A percentile compares a stretch with the other conserved stretches of the same genome.
Conservation (phyloP, 2,113 vertebrate species). For the Mesembrinibis cayennensis region DNA sequence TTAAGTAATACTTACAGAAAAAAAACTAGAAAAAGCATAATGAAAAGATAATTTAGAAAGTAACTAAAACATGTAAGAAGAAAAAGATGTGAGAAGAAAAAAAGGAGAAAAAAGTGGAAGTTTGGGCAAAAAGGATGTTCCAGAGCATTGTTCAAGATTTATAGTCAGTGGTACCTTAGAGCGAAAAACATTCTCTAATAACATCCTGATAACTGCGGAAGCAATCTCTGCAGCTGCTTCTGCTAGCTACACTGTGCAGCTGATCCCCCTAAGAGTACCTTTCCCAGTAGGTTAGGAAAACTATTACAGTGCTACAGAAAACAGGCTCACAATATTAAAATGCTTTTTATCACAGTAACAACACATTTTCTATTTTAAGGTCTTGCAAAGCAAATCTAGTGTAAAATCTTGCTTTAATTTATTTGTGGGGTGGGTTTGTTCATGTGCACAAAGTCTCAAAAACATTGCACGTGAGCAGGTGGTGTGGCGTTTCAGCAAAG, state of each 20-base stretch:
- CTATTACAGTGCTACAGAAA: not conserved
- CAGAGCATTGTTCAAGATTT: not conserved
- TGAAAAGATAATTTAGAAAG: not conserved
- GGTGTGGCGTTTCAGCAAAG: not conserved
- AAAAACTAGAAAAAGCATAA: not conserved
- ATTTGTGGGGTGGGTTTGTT: not conserved
- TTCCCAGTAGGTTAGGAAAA: not conserved
- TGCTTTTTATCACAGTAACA: not conserved
- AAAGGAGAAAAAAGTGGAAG: not conserved
- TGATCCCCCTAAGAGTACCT: not conserved
- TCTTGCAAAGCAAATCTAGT: not conserved
- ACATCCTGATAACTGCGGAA: not conserved
- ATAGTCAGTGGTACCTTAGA: not conserved
- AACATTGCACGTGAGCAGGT: not conserved
- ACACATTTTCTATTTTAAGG: not conserved
- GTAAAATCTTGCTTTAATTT: not conserved
- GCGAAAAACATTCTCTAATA: not conserved
- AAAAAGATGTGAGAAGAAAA: not conserved
- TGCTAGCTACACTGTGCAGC: not conserved
- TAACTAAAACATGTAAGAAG: not conserved
- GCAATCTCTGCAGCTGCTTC: not conserved
- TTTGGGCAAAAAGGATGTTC: not conserved
- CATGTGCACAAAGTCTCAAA: not conserved
- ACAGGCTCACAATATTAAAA: not conserved
- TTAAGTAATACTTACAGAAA: not conserved